Base-by-base conservation (phyloP, 2,888 invertebrate species). In the Sesia bembeciformis region DNA sequence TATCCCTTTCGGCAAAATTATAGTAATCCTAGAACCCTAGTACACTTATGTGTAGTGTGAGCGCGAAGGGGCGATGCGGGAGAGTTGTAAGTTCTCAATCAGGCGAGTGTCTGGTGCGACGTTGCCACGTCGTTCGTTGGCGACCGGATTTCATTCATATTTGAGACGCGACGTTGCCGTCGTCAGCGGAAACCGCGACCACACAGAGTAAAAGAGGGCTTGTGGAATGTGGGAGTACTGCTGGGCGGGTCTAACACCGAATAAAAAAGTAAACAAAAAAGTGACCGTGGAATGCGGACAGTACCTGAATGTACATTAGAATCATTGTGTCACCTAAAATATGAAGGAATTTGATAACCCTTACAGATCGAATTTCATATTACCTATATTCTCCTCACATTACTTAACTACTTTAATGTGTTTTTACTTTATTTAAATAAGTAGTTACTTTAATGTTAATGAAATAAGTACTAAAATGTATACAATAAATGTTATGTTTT, bases 121-220 rank as follows among this genome's bases (percentile, higher is more conserved):
- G 88, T 89, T 89, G 89, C 89, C 89, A 62, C 70, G 57, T 83
- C 80, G 87, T 66, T 71, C 83, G 73, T 77, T 69, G 81, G 70
- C 84, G 82, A 84, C 86, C 82, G 85, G 88, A 84, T 87, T 88
- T 89, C 89, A 89, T 89, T 89, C 89, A 89, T 89, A 89, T 89
- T 85, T 88, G 81, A 87, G 77, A 79, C 76, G 85, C 87, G 85
- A 76, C 85, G 88, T 89, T 88, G 88, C 89, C 87, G 85, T 80
- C 80, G 77, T 77, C 86, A 81, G 82, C 89, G 89, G 89, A 89
- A 89, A 89, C 87, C 84, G 84, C 88, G 88, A 85, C 86, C 86
- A 86, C 87, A 85, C 86, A 86, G 72, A 83, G 86, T 88, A 89
- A 89, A 87, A 88, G 88, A 84, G 81, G 79, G 87, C 80, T 78